Evolutionary conservation across 2,113 vertebrate species (phyloP).

Genomic region (Anolis carolinensis): DNA sequence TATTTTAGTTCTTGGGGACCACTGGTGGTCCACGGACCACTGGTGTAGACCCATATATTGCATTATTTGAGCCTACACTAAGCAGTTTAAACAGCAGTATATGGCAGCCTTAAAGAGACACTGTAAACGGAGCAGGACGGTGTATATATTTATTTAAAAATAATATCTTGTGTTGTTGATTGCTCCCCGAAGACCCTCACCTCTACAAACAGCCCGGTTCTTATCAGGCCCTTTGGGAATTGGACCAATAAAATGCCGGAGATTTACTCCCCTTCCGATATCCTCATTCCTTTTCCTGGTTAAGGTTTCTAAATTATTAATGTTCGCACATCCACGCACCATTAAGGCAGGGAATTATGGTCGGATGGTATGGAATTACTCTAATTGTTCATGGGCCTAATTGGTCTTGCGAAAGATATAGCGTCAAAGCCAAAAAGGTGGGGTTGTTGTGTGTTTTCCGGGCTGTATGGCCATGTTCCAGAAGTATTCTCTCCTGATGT

Average conservation of each 20-base stretch:
- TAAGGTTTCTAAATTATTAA: constrained; percentile 71
- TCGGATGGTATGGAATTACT: constrained; percentile 43
- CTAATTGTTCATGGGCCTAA: background rate
- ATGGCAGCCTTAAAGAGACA: too few relatives aligned
- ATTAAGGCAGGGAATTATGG: constrained; percentile 50
- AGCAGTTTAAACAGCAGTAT: too few relatives aligned
- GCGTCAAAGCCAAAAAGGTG: too few relatives aligned
- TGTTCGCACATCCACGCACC: constrained; percentile 54
- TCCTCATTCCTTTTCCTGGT: background rate
- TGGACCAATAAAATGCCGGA: constrained; percentile 63
- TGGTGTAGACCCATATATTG: too few relatives aligned
- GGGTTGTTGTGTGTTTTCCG: too few relatives aligned
- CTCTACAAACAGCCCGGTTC: constrained; percentile 57
- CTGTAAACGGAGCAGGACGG: too few relatives aligned
- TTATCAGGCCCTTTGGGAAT: constrained; percentile 66
- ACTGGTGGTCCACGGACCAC: too few relatives aligned
- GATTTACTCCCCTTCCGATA: constrained; percentile 68
- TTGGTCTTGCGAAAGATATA: constrained; percentile 3
- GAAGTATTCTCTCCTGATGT: too few relatives aligned
- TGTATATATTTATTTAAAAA: too few relatives aligned
- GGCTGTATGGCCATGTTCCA: too few relatives aligned
- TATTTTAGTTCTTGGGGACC: too few relatives aligned
- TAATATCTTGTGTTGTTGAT: constrained; percentile 76
- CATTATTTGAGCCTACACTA: too few relatives aligned
- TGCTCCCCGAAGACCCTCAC: constrained; percentile 47